Conservation (phyloP, 2,888 invertebrate genomes). For the Ferdinandea cuprea region DNA sequence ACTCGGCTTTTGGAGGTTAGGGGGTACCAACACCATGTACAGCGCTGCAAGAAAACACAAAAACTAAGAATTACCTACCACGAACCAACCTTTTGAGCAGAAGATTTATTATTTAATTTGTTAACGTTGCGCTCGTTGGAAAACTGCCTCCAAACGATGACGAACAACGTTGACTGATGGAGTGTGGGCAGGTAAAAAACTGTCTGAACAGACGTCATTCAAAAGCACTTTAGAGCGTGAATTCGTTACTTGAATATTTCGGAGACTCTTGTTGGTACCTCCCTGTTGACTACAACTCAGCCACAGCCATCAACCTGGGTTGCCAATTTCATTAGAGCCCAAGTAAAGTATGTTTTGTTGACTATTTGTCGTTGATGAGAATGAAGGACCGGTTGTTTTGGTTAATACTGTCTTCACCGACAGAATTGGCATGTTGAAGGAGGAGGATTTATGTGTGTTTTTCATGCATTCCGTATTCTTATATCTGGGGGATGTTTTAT, state of each 20-base stretch:
- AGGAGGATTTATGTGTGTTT: conserved; percentile 52
- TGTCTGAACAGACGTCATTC: conserved; percentile 51
- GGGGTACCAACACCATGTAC: conserved; percentile 24
- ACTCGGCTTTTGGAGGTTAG: conserved; percentile 6
- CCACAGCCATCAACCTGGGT: neutral
- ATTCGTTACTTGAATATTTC: conserved; percentile 5
- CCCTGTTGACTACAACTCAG: neutral
- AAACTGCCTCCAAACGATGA: conserved; percentile 18
- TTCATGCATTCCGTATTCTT: neutral
- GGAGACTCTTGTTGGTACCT: neutral
- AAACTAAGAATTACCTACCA: conserved; percentile 39
- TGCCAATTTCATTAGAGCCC: conserved; percentile 31
- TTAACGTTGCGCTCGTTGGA: conserved; percentile 38
- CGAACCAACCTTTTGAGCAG: conserved; percentile 49
- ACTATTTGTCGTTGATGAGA: conserved; percentile 39
- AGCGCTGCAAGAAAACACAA: no score
- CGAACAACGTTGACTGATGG: conserved; percentile 33
- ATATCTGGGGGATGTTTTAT: conserved; percentile 48
- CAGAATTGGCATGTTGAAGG: conserved; percentile 37
- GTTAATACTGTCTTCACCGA: conserved; percentile 42
- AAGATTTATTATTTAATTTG: conserved; percentile 67
- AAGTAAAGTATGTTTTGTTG: conserved; percentile 25
- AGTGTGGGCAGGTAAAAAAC: conserved; percentile 49
- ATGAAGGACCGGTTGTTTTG: conserved; percentile 36
- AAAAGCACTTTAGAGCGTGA: conserved; percentile 29